A percentile compares a stretch with the other conserved stretches of the same genome.
phyloP scores from a whole-genome alignment of 2,888 invertebrate genomes.

The Pachycephus smyrnensis region DNA sequence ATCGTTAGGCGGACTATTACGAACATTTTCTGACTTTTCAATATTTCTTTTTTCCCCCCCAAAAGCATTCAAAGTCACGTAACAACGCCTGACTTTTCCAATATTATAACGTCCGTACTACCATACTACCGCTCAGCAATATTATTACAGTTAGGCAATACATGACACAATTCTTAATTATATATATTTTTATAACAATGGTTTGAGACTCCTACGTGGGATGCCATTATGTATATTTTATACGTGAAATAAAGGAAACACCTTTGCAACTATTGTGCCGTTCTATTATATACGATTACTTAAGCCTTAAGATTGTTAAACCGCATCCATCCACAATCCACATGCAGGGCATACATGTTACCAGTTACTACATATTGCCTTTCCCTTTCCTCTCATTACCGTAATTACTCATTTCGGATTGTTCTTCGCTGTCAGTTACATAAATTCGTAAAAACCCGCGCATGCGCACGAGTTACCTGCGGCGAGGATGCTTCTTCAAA shows the following conservation, averaged over 20 bases:
- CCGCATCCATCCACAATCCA: not conserved
- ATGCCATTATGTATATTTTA: constrained; percentile 64
- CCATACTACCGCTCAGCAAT: constrained; percentile 8
- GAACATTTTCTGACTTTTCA: not conserved
- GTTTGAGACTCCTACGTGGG: constrained; percentile 56
- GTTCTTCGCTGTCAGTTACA: constrained; percentile 27
- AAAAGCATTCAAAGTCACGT: not conserved
- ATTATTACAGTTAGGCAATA: constrained; percentile 40
- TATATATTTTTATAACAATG: constrained; percentile 55
- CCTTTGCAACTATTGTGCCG: constrained; percentile 45
- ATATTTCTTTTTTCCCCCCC: not conserved
- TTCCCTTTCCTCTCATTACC: constrained; percentile 45
- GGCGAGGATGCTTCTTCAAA: not conserved
- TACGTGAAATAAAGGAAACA: constrained; percentile 58
- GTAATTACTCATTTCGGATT: constrained; percentile 45
- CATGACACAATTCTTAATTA: constrained; percentile 41
- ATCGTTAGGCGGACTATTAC: not conserved
- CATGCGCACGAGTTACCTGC: not conserved
- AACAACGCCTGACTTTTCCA: not conserved
- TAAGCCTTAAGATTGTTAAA: constrained; percentile 9
- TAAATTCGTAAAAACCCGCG: constrained; percentile 12
- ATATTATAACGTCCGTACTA: not conserved
- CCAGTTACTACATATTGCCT: constrained; percentile 39
- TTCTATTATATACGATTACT: constrained; percentile 19
- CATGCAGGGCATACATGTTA: not conserved